These are phyloP conservation scores for Myotis brandtii DNA, from an alignment of 2,113 vertebrate genomes.

Conservation along the genomic window DNA sequence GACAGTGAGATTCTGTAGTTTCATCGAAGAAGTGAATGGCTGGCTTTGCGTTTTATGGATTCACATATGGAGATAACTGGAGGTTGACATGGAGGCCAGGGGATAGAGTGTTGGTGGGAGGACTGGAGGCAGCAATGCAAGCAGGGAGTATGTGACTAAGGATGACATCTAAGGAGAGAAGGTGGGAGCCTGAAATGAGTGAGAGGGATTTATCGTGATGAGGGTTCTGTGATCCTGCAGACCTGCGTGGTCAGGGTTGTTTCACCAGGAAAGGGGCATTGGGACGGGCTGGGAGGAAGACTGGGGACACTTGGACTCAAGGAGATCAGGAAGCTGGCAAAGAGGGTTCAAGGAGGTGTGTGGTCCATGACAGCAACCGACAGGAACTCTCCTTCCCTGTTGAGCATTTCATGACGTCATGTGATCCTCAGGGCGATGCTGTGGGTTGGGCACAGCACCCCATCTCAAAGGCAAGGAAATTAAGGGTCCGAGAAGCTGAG, in stretches of 20 bases:
- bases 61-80: not conserved
- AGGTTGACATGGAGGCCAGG: not conserved
- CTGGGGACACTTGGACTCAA: not conserved
- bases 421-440: not conserved
- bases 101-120: accelerated
- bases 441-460: not conserved
- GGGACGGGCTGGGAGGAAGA: not conserved
- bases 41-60: not conserved
- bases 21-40: not conserved
- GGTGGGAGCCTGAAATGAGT: not conserved
- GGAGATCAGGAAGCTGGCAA: not conserved
- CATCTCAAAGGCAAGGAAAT: not conserved
- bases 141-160: not conserved
- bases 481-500: not conserved
- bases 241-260: not conserved
- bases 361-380: not conserved
- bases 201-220: not conserved
- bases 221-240: not conserved
- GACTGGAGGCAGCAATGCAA: not conserved
- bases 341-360: not conserved
- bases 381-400: not conserved
- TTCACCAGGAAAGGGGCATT: not conserved
- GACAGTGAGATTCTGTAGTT: not conserved
- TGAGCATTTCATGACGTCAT: not conserved
- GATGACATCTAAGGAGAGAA: not conserved